phyloP scores from a whole-genome alignment of 1,140 invertebrate genomes.

The Helicorthomorpha holstii region DNA sequence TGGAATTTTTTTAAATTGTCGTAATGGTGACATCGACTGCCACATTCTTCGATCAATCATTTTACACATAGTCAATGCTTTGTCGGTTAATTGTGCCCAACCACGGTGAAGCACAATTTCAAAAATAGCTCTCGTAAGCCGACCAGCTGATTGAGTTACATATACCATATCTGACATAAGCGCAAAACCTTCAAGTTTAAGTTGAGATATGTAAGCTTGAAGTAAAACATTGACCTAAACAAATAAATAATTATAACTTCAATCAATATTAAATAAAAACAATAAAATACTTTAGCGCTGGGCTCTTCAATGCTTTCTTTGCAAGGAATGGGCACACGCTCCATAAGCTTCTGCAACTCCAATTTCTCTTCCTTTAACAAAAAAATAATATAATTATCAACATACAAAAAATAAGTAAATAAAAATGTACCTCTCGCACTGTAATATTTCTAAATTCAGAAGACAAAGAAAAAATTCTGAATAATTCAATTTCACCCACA shows the following conservation, averaged over 20 bases:
- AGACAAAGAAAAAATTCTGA: conserved; percentile 97
- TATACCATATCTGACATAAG: conserved; percentile 99
- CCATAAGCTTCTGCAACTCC: conserved; percentile 92
- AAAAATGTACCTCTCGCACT: conserved; percentile 54
- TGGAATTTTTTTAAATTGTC: conserved; percentile 96
- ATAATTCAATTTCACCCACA: conserved; percentile 92
- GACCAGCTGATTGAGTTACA: conserved; percentile 90
- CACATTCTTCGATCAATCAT: conserved; percentile 99
- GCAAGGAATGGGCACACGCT: conserved; percentile 94
- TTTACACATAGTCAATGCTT: conserved; percentile 88
- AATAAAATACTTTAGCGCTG: conserved; percentile 57
- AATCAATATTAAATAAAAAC: neutral
- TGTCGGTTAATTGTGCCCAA: conserved; percentile 95
- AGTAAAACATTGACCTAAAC: conserved; percentile 66
- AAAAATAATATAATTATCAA: conserved; percentile 3
- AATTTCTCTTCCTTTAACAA: conserved; percentile 70
- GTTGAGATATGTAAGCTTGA: conserved; percentile 95
- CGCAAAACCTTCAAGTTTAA: conserved; percentile 96
- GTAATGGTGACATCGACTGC: conserved; percentile 96
- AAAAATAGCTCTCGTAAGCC: conserved; percentile 90
- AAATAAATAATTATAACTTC: conserved; percentile 5
- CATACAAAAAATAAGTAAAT: neutral
- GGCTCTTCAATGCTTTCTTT: conserved; percentile 98
- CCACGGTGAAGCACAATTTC: conserved; percentile 82
- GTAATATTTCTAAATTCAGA: conserved; percentile 82